Conservation (phyloP, 2,113 vertebrate genomes). For the Tautogolabrus adspersus region DNA sequence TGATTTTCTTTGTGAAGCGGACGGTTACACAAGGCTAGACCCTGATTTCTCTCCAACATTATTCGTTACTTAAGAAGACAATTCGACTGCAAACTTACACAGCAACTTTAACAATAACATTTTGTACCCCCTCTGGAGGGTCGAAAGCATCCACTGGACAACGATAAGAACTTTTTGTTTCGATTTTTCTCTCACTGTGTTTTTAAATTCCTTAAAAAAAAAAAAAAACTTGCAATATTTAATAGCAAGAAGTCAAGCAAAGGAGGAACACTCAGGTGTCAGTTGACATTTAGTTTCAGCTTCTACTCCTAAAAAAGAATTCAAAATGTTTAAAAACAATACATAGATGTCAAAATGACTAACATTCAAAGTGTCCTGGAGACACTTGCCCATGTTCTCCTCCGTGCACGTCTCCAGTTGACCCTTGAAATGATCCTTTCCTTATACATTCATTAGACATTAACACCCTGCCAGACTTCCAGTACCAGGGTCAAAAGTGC, state of each 20-base stretch:
- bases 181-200: neutral
- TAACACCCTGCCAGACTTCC: slow-evolving; percentile 52
- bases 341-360: slow-evolving; percentile 59
- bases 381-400: slow-evolving; percentile 60
- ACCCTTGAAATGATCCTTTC: slow-evolving; percentile 56
- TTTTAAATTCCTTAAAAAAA: slow-evolving; percentile 1
- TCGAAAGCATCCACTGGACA: slow-evolving; percentile 25
- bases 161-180: slow-evolving; percentile 1
- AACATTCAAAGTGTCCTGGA: slow-evolving; percentile 66
- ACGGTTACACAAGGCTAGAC: slow-evolving; percentile 16
- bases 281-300: slow-evolving; percentile 33
- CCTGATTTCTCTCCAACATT: neutral
- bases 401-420: slow-evolving; percentile 32
- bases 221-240: neutral
- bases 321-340: slow-evolving; percentile 58
- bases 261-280: slow-evolving; percentile 32
- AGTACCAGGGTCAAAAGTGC: slow-evolving; percentile 68
- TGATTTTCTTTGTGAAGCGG: slow-evolving; percentile 11
- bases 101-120: slow-evolving; percentile 27
- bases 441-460: slow-evolving; percentile 68
- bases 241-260: slow-evolving; percentile 3
- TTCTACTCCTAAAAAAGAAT: slow-evolving; percentile 23
- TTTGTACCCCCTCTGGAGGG: neutral
- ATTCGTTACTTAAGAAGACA: slow-evolving; percentile 25
- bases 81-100: slow-evolving; percentile 42